These are phyloP conservation scores for Lasioglossum villosulum DNA, from an alignment of 2,888 invertebrate genomes.

Conservation along the genomic window DNA sequence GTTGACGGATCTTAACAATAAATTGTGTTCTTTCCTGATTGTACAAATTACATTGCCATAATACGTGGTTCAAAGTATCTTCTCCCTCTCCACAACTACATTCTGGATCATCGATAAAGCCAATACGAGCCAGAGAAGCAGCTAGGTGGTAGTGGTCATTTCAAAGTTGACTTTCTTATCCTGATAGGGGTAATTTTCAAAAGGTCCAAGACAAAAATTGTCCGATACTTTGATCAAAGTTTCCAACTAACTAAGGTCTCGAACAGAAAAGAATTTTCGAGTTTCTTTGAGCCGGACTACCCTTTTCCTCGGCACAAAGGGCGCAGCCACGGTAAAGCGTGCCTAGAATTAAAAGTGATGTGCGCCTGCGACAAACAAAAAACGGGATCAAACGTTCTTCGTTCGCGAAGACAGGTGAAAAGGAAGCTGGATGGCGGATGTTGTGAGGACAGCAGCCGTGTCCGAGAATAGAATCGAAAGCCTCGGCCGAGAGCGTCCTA, in stretches of 20 bases:
- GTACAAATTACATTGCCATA: no score
- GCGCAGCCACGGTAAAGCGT: background rate
- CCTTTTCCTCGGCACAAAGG: background rate
- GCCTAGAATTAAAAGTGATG: background rate
- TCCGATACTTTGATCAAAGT: background rate
- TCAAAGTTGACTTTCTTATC: no score
- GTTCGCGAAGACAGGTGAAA: conserved; percentile 23
- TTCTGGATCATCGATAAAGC: no score
- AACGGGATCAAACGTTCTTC: background rate
- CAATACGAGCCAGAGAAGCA: no score
- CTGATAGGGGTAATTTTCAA: background rate
- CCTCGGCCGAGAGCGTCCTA: conserved; percentile 21
- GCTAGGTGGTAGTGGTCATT: no score
- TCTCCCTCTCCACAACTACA: no score
- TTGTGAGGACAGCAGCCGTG: conserved; percentile 13
- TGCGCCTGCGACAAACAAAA: background rate
- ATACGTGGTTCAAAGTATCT: no score
- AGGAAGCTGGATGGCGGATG: background rate
- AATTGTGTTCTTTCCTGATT: no score
- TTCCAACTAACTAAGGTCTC: background rate
- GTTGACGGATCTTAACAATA: no score
- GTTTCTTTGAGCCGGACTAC: background rate
- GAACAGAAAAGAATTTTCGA: background rate
- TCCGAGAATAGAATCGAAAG: conserved; percentile 57
- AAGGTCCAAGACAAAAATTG: background rate